phyloP scores from a whole-genome alignment of 2,888 invertebrate genomes.

The Drosophila quinaria region DNA sequence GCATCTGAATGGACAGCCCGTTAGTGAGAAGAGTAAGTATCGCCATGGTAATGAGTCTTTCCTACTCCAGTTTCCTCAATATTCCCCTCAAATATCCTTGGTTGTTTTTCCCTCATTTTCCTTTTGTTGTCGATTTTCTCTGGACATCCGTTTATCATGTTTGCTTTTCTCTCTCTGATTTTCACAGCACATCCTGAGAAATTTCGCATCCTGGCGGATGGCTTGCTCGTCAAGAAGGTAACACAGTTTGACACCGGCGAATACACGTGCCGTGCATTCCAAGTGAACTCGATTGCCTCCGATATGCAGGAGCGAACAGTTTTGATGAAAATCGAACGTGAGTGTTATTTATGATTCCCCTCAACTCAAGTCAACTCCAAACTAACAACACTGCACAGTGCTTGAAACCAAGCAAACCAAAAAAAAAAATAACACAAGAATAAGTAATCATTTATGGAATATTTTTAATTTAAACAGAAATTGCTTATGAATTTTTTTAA shows the following conservation, averaged over 20 bases:
- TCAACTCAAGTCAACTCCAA: slow-evolving; percentile 9
- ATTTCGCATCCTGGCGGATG: slow-evolving; percentile 87
- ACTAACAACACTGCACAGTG: slow-evolving; percentile 47
- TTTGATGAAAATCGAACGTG: slow-evolving; percentile 88
- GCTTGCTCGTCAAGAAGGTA: slow-evolving; percentile 87
- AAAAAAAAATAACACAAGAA: not conserved
- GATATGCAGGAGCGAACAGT: slow-evolving; percentile 87
- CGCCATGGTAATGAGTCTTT: slow-evolving; percentile 59
- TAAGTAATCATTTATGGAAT: not conserved
- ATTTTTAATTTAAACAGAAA: not conserved
- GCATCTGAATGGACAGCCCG: slow-evolving; percentile 86
- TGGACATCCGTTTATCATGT: slow-evolving; percentile 43
- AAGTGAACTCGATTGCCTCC: slow-evolving; percentile 86
- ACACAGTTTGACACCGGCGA: slow-evolving; percentile 87
- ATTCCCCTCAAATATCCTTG: slow-evolving; percentile 12
- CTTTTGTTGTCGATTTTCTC: slow-evolving; percentile 1
- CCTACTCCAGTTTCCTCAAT: slow-evolving; percentile 7
- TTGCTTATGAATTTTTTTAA: too few relatives aligned
- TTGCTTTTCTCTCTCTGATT: slow-evolving; percentile 29
- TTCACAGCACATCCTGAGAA: slow-evolving; percentile 78
- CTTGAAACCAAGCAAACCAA: not conserved
- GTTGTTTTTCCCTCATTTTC: slow-evolving; percentile 1
- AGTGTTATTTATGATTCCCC: slow-evolving; percentile 85
- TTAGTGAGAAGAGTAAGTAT: slow-evolving; percentile 80
- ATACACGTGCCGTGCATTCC: slow-evolving; percentile 88